phyloP scores from a whole-genome alignment of 2,888 invertebrate species.

The Alloplasta piceator region DNA sequence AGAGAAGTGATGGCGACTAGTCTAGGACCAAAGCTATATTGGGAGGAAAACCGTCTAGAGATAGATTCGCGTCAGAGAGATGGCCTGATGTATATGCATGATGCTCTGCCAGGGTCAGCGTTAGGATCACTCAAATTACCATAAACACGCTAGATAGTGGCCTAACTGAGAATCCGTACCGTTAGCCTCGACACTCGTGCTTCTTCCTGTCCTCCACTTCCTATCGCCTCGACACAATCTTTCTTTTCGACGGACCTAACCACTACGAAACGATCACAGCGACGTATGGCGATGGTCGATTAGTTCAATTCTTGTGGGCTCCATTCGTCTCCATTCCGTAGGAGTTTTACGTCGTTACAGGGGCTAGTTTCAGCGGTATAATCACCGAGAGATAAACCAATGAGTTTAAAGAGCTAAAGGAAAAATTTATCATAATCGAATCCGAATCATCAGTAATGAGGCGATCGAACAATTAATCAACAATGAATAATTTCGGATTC shows the following conservation, averaged over 20 bases:
- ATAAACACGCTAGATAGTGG: slow-evolving; percentile 78
- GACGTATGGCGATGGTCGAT: slow-evolving; percentile 16
- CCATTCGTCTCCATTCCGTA: slow-evolving; percentile 58
- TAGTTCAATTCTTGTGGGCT: slow-evolving; percentile 46
- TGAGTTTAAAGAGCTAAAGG: not conserved
- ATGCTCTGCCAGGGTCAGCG: slow-evolving; percentile 73
- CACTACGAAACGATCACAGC: slow-evolving; percentile 57
- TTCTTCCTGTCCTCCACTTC: slow-evolving; percentile 44
- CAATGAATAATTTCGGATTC: no score
- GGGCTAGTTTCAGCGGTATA: slow-evolving; percentile 9
- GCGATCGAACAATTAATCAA: not conserved
- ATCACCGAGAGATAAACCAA: slow-evolving; percentile 9
- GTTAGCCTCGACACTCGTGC: slow-evolving; percentile 66
- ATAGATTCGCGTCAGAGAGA: slow-evolving; percentile 77
- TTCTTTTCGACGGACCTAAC: slow-evolving; percentile 54
- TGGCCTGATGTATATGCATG: slow-evolving; percentile 79
- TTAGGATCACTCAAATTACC: slow-evolving; percentile 75
- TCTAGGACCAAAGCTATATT: no score
- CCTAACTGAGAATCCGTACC: slow-evolving; percentile 72
- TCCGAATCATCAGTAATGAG: not conserved
- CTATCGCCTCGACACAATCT: slow-evolving; percentile 30
- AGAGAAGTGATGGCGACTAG: slow-evolving; percentile 15
- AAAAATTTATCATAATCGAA: not conserved
- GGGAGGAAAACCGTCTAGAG: no score
- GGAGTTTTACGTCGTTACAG: slow-evolving; percentile 16